A percentile compares a stretch with the other conserved stretches of the same genome.
These are phyloP conservation scores for Ichneumon xanthorius DNA, from an alignment of 2,888 invertebrate species.

Conservation along the genomic window DNA sequence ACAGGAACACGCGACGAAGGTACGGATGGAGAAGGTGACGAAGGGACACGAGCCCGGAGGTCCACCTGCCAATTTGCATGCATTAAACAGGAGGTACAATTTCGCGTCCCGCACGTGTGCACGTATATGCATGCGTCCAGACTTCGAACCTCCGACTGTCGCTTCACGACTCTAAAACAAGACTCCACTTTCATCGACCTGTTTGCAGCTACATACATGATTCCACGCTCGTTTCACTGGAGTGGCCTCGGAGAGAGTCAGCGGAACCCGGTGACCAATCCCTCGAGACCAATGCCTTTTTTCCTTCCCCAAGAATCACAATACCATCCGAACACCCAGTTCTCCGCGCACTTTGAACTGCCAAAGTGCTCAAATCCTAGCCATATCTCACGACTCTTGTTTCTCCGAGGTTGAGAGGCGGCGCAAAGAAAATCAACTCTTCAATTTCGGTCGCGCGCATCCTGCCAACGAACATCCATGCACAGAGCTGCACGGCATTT, in stretches of 20 bases:
- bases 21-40: constrained; percentile 41
- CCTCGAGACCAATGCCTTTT: background rate
- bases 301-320: constrained; percentile 4
- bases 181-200: constrained; percentile 34
- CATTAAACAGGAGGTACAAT: constrained; percentile 62
- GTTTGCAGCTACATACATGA: background rate
- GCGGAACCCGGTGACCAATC: background rate
- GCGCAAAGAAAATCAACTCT: constrained; percentile 78
- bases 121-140: constrained; percentile 23
- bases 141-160: constrained; percentile 41
- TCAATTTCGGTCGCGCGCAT: constrained; percentile 76
- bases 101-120: constrained; percentile 28
- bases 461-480: constrained; percentile 48
- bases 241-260: constrained; percentile 15
- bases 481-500: constrained; percentile 43
- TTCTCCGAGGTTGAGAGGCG: constrained; percentile 37
- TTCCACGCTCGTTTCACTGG: constrained; percentile 30
- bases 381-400: background rate
- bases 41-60: constrained; percentile 53
- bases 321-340: background rate
- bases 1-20: constrained; percentile 19
- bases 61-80: constrained; percentile 68
- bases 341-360: background rate
- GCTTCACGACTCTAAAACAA: constrained; percentile 37
- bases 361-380: background rate